Evolutionary conservation across 2,888 invertebrate species (phyloP).

Genomic region (Pimpla rufipes): DNA sequence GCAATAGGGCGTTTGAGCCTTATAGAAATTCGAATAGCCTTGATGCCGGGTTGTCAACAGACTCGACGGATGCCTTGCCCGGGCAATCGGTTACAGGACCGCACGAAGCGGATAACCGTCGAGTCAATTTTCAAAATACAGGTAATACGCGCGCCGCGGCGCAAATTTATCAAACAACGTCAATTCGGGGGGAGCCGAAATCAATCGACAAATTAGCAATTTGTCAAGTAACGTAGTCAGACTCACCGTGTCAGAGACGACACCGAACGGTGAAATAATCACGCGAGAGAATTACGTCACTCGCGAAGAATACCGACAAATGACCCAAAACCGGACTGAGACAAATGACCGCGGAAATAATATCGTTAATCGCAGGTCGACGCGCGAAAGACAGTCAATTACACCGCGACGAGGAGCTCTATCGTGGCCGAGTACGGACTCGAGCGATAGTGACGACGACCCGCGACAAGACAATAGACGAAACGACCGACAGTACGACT

Average conservation of each 20-base stretch:
- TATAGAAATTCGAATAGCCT: not conserved
- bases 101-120: not conserved
- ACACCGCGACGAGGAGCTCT: conserved; percentile 26
- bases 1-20: conserved; percentile 11
- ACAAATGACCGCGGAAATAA: not conserved
- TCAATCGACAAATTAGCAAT: not conserved
- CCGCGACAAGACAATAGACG: not conserved
- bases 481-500: not conserved
- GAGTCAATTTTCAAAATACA: not conserved
- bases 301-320: not conserved
- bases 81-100: not conserved
- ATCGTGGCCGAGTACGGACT: conserved; percentile 31
- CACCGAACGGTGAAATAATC: no score
- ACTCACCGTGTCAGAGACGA: no score
- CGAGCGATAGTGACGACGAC: conserved; percentile 31
- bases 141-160: not conserved
- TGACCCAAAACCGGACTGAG: not conserved
- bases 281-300: not conserved
- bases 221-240: no score
- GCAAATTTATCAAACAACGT: not conserved
- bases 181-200: not conserved
- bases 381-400: conserved; percentile 3
- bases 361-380: not conserved
- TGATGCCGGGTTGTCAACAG: not conserved
- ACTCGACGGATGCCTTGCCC: not conserved